phyloP scores from a whole-genome alignment of 1,140 invertebrate species.

The Sitobion miscanthi region DNA sequence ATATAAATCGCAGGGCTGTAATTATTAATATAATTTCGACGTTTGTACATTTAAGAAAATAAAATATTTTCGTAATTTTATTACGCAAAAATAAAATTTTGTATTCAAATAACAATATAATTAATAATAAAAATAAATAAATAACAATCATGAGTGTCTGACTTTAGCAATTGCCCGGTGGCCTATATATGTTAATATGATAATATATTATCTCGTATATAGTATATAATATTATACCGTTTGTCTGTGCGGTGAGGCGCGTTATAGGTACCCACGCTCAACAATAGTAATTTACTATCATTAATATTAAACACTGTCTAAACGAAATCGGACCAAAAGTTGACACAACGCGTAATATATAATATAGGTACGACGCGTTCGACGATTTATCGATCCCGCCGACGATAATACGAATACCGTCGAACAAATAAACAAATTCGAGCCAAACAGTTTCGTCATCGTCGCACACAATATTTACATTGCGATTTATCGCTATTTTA shows the following conservation, averaged over 20 bases:
- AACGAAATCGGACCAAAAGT: not conserved
- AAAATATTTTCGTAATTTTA: not conserved
- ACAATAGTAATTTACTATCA: not conserved
- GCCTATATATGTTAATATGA: not conserved
- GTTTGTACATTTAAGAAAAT: not conserved
- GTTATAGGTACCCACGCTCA: not conserved
- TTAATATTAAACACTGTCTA: not conserved
- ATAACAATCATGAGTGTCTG: not conserved
- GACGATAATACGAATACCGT: not conserved
- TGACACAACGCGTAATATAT: not conserved
- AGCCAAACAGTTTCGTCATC: not conserved
- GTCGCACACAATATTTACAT: not conserved
- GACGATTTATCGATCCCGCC: constrained; percentile 3
- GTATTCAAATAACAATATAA: not conserved
- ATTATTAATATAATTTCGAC: not conserved
- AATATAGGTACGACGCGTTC: not conserved
- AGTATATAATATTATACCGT: not conserved
- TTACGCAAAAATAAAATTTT: not conserved
- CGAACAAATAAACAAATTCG: not conserved
- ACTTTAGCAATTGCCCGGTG: not conserved
- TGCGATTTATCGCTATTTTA: not conserved
- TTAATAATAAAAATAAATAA: not conserved
- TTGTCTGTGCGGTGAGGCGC: not conserved
- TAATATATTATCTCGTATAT: not conserved
- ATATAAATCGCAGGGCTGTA: too few species aligned